Percentiles rank a stretch among this genome's conserved stretches.
Evolutionary conservation across 2,113 vertebrate genomes (phyloP).

Genomic region (Turdus rufiventris): DNA sequence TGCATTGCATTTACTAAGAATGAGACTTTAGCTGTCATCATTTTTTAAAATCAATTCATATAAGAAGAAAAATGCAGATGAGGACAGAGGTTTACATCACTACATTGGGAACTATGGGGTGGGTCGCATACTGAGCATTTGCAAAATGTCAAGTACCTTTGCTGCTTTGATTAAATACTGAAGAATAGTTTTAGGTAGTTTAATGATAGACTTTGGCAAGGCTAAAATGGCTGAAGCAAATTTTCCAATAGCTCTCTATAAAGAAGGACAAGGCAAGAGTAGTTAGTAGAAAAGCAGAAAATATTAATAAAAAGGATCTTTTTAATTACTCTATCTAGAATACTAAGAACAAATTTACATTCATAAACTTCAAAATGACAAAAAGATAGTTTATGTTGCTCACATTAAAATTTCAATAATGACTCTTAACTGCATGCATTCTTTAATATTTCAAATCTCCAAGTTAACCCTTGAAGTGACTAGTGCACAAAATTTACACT

Average conservation of each 20-base stretch:
- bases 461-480: background rate
- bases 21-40: background rate
- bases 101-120: slow-evolving; percentile 26
- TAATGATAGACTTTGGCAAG: slow-evolving; percentile 98
- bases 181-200: slow-evolving; percentile 98
- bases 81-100: background rate
- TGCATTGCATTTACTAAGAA: background rate
- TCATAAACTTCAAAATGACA: background rate
- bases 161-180: slow-evolving; percentile 96
- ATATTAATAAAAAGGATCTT: slow-evolving; percentile 27
- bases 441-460: background rate
- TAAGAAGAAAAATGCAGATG: slow-evolving; percentile 74
- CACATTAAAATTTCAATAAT: background rate
- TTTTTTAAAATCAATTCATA: background rate
- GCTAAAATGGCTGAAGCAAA: slow-evolving; percentile 97
- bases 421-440: background rate
- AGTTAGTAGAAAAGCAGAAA: slow-evolving; percentile 78
- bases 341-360: background rate
- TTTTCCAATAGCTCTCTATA: slow-evolving; percentile 97
- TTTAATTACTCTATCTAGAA: background rate
- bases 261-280: slow-evolving; percentile 83
- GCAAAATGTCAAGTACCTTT: slow-evolving; percentile 86
- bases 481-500: background rate
- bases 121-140: slow-evolving; percentile 52
- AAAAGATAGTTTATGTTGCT: background rate